phyloP scores from a whole-genome alignment of 64 coral and sea anemone species.

The Dendronephthya gigantea region DNA sequence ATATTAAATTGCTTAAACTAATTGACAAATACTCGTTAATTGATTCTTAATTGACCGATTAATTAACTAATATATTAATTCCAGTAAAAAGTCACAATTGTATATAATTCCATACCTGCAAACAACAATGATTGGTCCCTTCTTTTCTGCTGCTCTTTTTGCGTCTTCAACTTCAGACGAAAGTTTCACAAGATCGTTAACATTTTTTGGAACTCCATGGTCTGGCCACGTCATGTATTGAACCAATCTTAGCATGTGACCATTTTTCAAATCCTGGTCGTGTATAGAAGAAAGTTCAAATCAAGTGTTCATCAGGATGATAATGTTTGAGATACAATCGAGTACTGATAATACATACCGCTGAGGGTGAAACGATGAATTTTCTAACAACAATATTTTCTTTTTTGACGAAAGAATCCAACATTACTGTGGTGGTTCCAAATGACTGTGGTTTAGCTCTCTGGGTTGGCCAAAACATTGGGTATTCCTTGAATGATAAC shows the following conservation, averaged over 20 bases:
- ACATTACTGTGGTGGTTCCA: not conserved
- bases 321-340: no score
- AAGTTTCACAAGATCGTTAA: not conserved
- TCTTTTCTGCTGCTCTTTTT: not conserved
- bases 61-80: no score
- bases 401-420: not conserved
- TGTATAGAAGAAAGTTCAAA: no score
- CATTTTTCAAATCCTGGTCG: not conserved
- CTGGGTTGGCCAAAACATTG: not conserved
- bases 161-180: not conserved
- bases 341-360: not conserved
- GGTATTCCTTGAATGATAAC: not conserved
- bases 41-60: no score
- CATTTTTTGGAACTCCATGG: not conserved
- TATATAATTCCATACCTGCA: no score
- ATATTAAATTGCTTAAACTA: no score
- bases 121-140: not conserved
- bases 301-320: no score
- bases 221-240: not conserved
- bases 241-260: not conserved
- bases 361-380: not conserved
- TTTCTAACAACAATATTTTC: not conserved
- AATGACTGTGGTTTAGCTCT: not conserved
- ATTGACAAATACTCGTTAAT: no score
- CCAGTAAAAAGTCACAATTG: no score